Base-by-base conservation (phyloP, 1,140 invertebrate species). In the Drosophila murphyi region DNA sequence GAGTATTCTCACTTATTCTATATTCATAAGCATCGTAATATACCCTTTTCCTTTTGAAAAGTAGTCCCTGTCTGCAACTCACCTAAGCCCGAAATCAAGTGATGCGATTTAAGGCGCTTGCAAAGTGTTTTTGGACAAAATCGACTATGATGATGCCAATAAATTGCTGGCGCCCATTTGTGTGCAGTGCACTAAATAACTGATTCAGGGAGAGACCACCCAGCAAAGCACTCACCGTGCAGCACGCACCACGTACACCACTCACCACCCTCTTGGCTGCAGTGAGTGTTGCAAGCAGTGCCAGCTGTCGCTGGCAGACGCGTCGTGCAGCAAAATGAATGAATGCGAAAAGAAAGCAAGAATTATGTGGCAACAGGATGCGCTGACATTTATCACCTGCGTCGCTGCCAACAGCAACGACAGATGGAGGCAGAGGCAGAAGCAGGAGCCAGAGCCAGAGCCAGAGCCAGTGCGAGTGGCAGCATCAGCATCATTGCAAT, bases 331-430 rank as follows among this genome's bases (percentile, higher is more conserved):
- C 70, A 43, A 56, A 73, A 59, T 76, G 72, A 76, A 60, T 65
- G 48, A 64, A 62, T 59, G 70, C 70, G 55, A 64, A 76, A 78
- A 52, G 50, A 56, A 67, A 56, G 48, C 74, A 60, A 77, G 60
- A 85, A 78, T 78, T 85, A 86, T 81, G 82, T 74, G 82, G 74
- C 82, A 88, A 88, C 83, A 88, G 76, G 76, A 88, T 77, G 72
- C 83, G 43, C 72, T 88, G 83, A 87, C 80, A 87, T 88, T 88
- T 87, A 88, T 87, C 83, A 87, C 83, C 83, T 88, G 65, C 35
- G 37, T 47, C 63, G 32, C 43, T 31, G n/a, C 12, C 35, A 43
- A 37, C 34, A 20, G 20, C 20, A 20, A 8, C 45, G 20, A 50
- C 45, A 37, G 32, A n/a, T 5, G 10, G 0, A 8, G 29, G 29